phyloP scores from a whole-genome alignment of 2,113 vertebrate species.

The Neogobius melanostomus region DNA sequence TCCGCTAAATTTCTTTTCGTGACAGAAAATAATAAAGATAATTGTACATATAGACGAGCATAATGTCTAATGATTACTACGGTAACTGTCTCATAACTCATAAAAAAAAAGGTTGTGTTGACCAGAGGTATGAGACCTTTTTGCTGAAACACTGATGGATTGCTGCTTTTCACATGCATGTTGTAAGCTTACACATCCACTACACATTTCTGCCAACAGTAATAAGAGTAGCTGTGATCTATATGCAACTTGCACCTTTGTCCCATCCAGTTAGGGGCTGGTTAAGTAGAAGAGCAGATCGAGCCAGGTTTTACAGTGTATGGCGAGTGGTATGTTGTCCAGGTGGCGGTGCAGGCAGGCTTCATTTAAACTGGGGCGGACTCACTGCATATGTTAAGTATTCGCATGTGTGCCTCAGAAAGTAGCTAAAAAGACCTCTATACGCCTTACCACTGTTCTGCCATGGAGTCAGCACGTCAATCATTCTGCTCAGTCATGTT shows the following conservation, averaged over 20 bases:
- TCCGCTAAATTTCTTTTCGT: too few species aligned
- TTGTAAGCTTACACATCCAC: neutral
- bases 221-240: neutral
- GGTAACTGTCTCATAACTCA: too few species aligned
- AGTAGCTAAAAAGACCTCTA: constrained; percentile 4
- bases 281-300: constrained; percentile 31
- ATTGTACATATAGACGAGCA: too few species aligned
- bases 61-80: too few species aligned
- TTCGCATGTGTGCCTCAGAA: constrained; percentile 14
- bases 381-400: constrained; percentile 18
- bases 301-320: constrained; percentile 49
- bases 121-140: neutral
- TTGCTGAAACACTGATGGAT: neutral
- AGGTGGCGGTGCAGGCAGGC: constrained; percentile 29
- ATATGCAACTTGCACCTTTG: constrained; percentile 2
- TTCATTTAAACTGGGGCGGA: constrained; percentile 36
- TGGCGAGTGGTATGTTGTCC: constrained; percentile 45
- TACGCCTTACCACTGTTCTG: neutral
- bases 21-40: too few species aligned
- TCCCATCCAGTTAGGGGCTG: constrained; percentile 4
- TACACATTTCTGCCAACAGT: neutral
- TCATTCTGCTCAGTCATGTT: constrained; percentile 9
- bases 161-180: neutral
- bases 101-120: too few species aligned
- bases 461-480: neutral